Conservation (phyloP, 35 echinoderm and acorn worm genomes). For the Diadema setosum region DNA sequence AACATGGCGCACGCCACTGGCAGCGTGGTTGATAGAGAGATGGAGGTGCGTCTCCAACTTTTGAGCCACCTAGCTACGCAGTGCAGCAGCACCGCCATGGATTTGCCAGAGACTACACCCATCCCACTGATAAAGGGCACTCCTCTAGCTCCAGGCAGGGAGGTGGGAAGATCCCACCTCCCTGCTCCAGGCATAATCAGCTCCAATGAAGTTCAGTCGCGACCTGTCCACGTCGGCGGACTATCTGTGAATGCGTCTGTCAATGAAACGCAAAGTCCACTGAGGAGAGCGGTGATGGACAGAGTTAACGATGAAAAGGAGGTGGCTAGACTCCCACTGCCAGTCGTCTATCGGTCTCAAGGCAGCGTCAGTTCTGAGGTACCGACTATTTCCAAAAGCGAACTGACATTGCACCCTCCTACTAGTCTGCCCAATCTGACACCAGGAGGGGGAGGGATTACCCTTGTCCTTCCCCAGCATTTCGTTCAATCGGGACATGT, state of each 20-base stretch:
- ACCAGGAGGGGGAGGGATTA: slow-evolving; percentile 23
- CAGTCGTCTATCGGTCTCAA: too few species aligned
- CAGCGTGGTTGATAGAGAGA: too few species aligned
- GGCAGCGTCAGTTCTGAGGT: too few species aligned
- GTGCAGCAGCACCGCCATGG: not conserved
- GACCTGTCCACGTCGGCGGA: not conserved
- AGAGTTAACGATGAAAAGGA: too few species aligned
- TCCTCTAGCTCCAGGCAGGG: not conserved
- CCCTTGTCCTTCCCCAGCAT: slow-evolving; percentile 51
- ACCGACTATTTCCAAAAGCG: too few species aligned
- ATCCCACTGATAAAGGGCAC: not conserved
- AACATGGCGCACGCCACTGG: not conserved
- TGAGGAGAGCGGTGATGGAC: too few species aligned
- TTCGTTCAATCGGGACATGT: slow-evolving; percentile 53
- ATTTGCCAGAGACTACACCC: not conserved
- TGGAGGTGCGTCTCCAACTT: slow-evolving; percentile 12
- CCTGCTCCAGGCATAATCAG: not conserved
- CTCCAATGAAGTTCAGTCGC: not conserved
- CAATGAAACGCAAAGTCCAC: too few species aligned
- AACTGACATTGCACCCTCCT: too few species aligned
- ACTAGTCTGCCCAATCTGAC: not conserved
- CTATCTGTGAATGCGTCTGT: not conserved
- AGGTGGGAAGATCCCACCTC: too few species aligned
- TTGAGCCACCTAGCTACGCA: slow-evolving; percentile 25
- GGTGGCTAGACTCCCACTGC: too few species aligned